phyloP scores from a whole-genome alignment of 2,113 vertebrate genomes.

The Tursiops truncatus region DNA sequence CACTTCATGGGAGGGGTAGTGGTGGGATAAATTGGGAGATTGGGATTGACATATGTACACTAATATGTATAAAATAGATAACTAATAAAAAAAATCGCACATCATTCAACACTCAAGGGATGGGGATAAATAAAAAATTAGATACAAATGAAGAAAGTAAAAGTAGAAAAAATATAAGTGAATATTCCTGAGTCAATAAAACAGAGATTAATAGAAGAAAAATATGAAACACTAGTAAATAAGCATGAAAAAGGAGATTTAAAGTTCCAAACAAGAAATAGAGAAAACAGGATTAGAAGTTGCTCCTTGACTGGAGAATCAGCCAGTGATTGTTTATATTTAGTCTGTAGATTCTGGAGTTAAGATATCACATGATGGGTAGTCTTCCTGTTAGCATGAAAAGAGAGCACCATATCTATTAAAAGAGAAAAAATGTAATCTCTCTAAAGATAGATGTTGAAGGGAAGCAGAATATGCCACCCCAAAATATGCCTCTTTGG shows the following conservation, averaged over 20 bases:
- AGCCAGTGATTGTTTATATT: neutral
- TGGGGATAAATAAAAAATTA: neutral
- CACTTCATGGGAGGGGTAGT: too few relatives aligned
- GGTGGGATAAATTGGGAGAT: too few relatives aligned
- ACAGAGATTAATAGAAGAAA: neutral
- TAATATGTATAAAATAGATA: too few relatives aligned
- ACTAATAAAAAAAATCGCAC: neutral
- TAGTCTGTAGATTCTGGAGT: neutral
- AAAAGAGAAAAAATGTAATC: neutral
- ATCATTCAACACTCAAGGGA: neutral
- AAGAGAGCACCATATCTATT: neutral
- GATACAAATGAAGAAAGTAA: neutral
- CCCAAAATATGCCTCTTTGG: too few relatives aligned
- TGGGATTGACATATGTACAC: too few relatives aligned
- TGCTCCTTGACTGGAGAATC: neutral
- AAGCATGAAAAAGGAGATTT: neutral
- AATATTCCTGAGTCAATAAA: neutral
- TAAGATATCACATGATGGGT: neutral
- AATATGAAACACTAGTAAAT: neutral
- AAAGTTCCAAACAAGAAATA: neutral
- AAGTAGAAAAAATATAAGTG: neutral
- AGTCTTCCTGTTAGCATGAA: neutral
- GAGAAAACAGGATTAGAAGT: neutral
- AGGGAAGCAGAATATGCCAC: too few relatives aligned
- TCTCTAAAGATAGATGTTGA: neutral